Conservation (phyloP, 2,888 invertebrate species). For the Hypercompe scribonia region DNA sequence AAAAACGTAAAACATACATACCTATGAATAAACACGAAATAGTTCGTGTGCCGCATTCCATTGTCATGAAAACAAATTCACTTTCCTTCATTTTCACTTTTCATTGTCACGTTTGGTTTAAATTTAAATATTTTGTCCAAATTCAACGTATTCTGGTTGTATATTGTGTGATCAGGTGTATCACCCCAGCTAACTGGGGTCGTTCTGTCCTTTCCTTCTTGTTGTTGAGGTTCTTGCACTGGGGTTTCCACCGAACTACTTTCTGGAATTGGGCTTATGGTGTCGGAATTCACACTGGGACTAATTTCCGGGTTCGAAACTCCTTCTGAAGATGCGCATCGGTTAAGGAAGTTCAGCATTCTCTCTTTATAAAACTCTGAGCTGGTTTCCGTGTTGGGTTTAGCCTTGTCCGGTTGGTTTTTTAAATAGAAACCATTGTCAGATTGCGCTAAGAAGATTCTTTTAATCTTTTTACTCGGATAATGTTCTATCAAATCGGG, state of each 20-base stretch:
- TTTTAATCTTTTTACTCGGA: slow-evolving; percentile 84
- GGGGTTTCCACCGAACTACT: slow-evolving; percentile 57
- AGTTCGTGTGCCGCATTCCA: slow-evolving; percentile 30
- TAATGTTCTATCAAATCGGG: slow-evolving; percentile 86
- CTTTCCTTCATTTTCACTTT: slow-evolving; percentile 47
- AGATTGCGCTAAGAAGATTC: slow-evolving; percentile 79
- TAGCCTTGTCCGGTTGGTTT: slow-evolving; percentile 79
- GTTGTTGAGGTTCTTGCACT: slow-evolving; percentile 33
- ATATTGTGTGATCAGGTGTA: slow-evolving; percentile 74
- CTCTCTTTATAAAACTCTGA: slow-evolving; percentile 81
- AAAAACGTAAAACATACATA: background rate
- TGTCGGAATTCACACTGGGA: slow-evolving; percentile 73
- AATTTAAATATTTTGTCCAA: slow-evolving; percentile 79
- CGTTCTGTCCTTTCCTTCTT: slow-evolving; percentile 50
- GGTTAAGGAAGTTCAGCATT: slow-evolving; percentile 79
- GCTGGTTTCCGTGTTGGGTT: slow-evolving; percentile 77
- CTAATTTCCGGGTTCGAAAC: slow-evolving; percentile 71
- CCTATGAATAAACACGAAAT: slow-evolving; percentile 5
- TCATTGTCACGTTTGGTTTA: slow-evolving; percentile 50
- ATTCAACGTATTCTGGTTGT: slow-evolving; percentile 81
- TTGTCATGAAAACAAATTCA: slow-evolving; percentile 19
- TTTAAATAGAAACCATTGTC: slow-evolving; percentile 79
- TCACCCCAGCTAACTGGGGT: slow-evolving; percentile 81
- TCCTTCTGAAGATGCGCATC: slow-evolving; percentile 75
- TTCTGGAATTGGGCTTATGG: slow-evolving; percentile 73